Evolutionary conservation across 2,113 vertebrate species (phyloP).

Genomic region (Trichechus manatus): DNA sequence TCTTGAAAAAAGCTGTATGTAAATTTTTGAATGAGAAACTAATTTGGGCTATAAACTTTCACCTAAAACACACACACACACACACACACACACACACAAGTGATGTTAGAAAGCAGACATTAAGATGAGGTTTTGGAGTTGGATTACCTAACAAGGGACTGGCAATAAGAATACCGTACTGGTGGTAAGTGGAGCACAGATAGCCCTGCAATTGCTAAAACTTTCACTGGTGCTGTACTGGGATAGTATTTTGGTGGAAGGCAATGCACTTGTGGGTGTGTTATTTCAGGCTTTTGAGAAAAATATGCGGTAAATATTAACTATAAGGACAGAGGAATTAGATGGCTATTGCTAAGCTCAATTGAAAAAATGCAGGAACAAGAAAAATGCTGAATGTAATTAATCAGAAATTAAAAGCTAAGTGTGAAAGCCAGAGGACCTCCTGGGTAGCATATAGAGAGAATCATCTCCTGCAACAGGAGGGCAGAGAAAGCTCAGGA

Average conservation of each 20-base stretch:
- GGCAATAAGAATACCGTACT: not conserved
- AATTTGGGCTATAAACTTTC: too few species aligned
- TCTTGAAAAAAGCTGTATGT: too few species aligned
- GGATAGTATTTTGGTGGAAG: not conserved
- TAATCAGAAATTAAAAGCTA: conserved; percentile 5
- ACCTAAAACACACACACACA: too few species aligned
- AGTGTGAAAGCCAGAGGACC: too few species aligned
- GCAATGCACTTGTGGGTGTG: not conserved
- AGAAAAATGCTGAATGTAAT: not conserved
- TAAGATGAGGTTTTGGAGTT: not conserved
- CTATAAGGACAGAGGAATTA: not conserved
- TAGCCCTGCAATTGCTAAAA: not conserved
- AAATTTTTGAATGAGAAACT: too few species aligned
- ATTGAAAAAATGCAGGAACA: not conserved
- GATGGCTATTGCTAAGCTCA: not conserved
- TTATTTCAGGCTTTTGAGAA: not conserved
- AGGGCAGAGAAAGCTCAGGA: not conserved
- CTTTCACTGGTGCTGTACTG: not conserved
- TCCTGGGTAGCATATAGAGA: not conserved
- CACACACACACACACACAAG: too few species aligned
- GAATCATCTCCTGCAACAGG: not conserved
- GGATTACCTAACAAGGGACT: not conserved
- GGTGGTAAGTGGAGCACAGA: not conserved
- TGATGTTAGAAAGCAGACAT: not conserved
- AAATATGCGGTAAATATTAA: not conserved